Conservation (phyloP, 1,140 invertebrate species). For the Probaryconus sp. region DNA sequence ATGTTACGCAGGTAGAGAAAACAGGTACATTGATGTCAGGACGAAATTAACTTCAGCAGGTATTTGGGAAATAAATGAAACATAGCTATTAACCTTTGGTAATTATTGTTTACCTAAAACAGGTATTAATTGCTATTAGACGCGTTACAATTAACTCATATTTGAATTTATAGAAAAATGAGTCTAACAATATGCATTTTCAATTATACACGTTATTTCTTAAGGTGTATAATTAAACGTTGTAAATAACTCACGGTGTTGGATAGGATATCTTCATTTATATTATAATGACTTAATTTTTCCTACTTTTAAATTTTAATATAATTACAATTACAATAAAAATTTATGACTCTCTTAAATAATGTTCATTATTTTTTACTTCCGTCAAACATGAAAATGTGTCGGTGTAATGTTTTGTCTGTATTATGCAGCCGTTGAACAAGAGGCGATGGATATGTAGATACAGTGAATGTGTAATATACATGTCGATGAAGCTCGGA, state of each 20-base stretch:
- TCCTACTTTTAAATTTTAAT: slow-evolving; percentile 18
- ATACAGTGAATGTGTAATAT: slow-evolving; percentile 33
- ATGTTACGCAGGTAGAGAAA: slow-evolving; percentile 16
- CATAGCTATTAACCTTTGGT: slow-evolving; percentile 1
- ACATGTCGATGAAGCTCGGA: slow-evolving; percentile 32
- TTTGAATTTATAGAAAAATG: slow-evolving; percentile 19
- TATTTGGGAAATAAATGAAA: slow-evolving; percentile 30
- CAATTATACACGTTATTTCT: slow-evolving; percentile 11
- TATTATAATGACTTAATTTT: slow-evolving; percentile 49
- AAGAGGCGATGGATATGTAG: slow-evolving; percentile 33
- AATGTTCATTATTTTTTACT: slow-evolving; percentile 46
- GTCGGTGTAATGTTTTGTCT: slow-evolving; percentile 9
- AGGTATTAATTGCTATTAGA: slow-evolving; percentile 2
- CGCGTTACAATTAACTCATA: neutral
- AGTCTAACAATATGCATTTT: slow-evolving; percentile 10
- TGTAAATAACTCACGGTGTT: slow-evolving; percentile 31
- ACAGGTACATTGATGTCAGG: slow-evolving; percentile 7
- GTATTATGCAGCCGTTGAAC: slow-evolving; percentile 11
- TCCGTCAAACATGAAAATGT: slow-evolving; percentile 28
- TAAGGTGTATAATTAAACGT: slow-evolving; percentile 20
- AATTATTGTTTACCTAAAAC: slow-evolving; percentile 33
- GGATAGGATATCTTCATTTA: slow-evolving; percentile 30
- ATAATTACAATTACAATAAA: slow-evolving; percentile 41
- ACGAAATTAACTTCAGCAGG: slow-evolving; percentile 39
- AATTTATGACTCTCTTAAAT: slow-evolving; percentile 43